Conservation (phyloP, 2,113 vertebrate genomes). For the Helogale parvula region DNA sequence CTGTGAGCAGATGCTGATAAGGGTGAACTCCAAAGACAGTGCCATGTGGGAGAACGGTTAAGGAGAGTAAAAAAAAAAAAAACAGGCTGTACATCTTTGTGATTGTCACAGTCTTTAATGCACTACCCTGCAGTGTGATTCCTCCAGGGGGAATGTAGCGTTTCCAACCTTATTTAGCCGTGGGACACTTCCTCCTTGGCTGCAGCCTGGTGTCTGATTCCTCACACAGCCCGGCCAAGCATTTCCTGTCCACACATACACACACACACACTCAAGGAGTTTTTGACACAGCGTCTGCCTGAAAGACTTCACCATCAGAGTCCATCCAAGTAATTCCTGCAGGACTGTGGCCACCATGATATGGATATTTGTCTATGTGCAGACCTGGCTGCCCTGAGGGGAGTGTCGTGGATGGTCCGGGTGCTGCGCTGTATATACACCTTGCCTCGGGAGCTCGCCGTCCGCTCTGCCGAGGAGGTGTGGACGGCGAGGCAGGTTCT, state of each 20-base stretch:
- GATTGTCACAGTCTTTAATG: neutral
- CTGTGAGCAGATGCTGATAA: neutral
- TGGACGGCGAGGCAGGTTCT: no score
- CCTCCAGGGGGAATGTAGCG: neutral
- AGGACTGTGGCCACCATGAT: no score
- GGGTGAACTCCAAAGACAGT: neutral
- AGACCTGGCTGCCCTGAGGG: neutral
- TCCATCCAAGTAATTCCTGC: neutral
- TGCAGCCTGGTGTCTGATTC: neutral
- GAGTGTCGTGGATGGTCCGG: neutral
- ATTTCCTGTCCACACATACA: neutral
- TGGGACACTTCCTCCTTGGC: neutral
- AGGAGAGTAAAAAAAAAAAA: neutral
- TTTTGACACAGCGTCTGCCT: neutral
- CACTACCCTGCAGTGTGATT: neutral
- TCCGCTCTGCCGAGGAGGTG: neutral
- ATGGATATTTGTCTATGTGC: neutral
- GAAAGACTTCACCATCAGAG: neutral
- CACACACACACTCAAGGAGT: neutral
- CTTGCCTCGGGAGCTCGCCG: neutral
- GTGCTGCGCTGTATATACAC: fast-evolving
- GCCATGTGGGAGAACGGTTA: neutral
- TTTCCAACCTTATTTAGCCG: neutral
- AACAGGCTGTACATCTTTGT: neutral
- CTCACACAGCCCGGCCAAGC: neutral